Conservation (phyloP, 2,113 vertebrate species). For the Aegotheles bennettii region DNA sequence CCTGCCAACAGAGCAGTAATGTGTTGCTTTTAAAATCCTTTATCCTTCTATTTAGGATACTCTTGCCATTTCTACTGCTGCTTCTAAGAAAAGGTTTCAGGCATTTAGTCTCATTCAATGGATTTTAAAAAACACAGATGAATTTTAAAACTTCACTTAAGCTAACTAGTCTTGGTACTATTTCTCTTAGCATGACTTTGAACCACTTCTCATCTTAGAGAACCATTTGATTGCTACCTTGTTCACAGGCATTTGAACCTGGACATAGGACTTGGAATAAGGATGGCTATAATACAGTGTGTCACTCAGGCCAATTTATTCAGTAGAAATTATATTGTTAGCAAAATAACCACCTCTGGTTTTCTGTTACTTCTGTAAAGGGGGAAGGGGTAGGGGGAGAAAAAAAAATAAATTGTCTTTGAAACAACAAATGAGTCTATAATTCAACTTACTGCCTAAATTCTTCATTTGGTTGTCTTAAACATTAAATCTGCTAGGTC, state of each 20-base stretch:
- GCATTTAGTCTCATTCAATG: background rate
- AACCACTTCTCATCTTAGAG: background rate
- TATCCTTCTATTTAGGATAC: background rate
- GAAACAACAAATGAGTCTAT: background rate
- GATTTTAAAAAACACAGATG: background rate
- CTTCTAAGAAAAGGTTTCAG: background rate
- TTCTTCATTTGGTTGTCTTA: background rate
- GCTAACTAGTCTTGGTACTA: background rate
- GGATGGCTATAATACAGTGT: accelerated
- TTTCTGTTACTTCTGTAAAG: background rate
- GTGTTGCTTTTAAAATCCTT: background rate
- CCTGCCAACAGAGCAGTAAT: background rate
- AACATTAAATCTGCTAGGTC: background rate
- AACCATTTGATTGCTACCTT: background rate
- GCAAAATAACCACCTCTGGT: background rate
- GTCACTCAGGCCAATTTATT: background rate
- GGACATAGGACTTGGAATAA: background rate
- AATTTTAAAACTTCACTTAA: background rate
- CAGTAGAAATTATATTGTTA: background rate
- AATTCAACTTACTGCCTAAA: background rate
- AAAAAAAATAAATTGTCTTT: background rate
- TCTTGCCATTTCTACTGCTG: background rate
- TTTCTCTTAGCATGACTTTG: background rate
- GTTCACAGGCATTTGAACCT: background rate
- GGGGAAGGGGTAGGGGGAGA: accelerated